A percentile compares a stretch with the other conserved stretches of the same genome.
Conservation (phyloP, 30 jellyfish, hydroid and myxozoan species). For the Calvadosia cruxmelitensis region DNA sequence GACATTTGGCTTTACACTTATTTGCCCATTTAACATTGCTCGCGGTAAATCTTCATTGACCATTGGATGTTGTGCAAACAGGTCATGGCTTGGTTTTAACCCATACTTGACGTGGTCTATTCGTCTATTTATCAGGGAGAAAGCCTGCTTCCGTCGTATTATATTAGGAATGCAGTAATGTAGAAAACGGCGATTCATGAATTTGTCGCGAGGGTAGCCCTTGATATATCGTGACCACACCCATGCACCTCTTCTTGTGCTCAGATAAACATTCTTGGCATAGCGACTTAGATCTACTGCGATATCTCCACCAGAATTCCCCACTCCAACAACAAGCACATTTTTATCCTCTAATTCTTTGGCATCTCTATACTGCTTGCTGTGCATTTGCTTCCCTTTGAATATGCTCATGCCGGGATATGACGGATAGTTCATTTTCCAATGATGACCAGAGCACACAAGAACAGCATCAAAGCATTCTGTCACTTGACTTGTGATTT, state of each 20-base stretch:
- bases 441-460: slow-evolving; percentile 80
- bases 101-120: slow-evolving; percentile 51
- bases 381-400: slow-evolving; percentile 46
- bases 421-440: slow-evolving; percentile 45
- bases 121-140: slow-evolving; percentile 16
- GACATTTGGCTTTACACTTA: slow-evolving; percentile 46
- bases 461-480: slow-evolving; percentile 43
- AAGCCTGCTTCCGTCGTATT: slow-evolving; percentile 8
- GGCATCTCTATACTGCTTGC: slow-evolving; percentile 57
- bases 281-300: slow-evolving; percentile 76
- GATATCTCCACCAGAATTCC: slow-evolving; percentile 79
- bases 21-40: slow-evolving; percentile 40
- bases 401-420: slow-evolving; percentile 47
- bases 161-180: slow-evolving; percentile 22
- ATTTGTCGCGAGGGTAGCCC: slow-evolving; percentile 67
- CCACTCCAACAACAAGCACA: slow-evolving; percentile 66
- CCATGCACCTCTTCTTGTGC: slow-evolving; percentile 88
- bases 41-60: slow-evolving; percentile 74
- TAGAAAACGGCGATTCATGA: slow-evolving; percentile 16
- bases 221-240: slow-evolving; percentile 43
- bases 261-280: slow-evolving; percentile 58
- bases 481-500: slow-evolving; percentile 25
- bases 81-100: slow-evolving; percentile 38
- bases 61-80: slow-evolving; percentile 72
- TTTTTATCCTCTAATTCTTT: slow-evolving; percentile 49